Percentiles rank a stretch among this genome's conserved stretches.
phyloP scores from a whole-genome alignment of 1,140 invertebrate species.

The Calycopis cecrops region DNA sequence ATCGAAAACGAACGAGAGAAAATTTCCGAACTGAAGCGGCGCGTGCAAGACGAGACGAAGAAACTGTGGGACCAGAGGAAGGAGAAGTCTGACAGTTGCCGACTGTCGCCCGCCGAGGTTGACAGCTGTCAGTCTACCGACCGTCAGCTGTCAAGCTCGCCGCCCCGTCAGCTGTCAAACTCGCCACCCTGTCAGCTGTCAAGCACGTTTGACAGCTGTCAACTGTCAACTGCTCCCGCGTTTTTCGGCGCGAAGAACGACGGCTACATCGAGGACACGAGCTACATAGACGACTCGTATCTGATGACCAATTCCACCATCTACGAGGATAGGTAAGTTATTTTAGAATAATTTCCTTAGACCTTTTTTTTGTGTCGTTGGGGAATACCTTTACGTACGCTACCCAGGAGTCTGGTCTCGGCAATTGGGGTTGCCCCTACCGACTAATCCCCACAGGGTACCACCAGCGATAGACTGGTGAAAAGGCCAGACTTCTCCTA shows the following conservation, averaged over 20 bases:
- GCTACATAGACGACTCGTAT: constrained; percentile 42
- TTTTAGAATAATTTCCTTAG: constrained; percentile 16
- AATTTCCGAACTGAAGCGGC: constrained; percentile 89
- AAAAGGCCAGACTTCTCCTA: no score
- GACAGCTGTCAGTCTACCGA: constrained; percentile 35
- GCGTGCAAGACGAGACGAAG: constrained; percentile 91
- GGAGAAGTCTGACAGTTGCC: constrained; percentile 10
- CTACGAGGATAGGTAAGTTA: constrained; percentile 58
- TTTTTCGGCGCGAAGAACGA: constrained; percentile 8
- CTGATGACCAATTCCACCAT: constrained; percentile 47
- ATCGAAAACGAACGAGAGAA: constrained; percentile 92
- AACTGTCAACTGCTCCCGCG: constrained; percentile 18
- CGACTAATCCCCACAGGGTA: no score
- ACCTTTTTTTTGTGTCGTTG: no score
- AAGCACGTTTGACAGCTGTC: constrained; percentile 36
- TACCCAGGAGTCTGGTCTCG: no score
- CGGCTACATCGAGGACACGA: constrained; percentile 36
- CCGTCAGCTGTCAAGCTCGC: neutral
- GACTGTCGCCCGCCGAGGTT: constrained; percentile 27
- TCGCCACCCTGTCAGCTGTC: constrained; percentile 15
- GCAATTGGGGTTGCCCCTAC: no score
- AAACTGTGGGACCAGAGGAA: constrained; percentile 83
- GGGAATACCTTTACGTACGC: no score
- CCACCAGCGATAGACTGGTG: no score
- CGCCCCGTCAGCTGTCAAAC: neutral